Percentiles rank a stretch among this genome's conserved stretches.
Evolutionary conservation across 2,113 vertebrate genomes (phyloP).

Genomic region (Mus spicilegus): DNA sequence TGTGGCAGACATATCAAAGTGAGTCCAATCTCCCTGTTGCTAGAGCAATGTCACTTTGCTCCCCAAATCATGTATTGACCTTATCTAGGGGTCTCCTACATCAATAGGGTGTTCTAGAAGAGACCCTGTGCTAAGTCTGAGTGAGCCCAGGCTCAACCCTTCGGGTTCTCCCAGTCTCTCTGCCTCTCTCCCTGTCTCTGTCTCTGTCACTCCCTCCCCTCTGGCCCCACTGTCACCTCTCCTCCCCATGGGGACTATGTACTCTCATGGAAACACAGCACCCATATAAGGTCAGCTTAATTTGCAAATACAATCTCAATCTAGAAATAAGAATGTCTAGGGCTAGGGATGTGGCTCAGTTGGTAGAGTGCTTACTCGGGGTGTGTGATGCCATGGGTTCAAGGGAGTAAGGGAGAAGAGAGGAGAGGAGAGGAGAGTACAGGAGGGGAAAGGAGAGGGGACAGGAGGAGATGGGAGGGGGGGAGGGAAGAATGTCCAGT

Average conservation of each 20-base stretch:
- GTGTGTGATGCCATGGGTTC: background rate
- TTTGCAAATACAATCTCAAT: background rate
- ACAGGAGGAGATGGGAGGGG: background rate
- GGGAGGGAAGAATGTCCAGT: background rate
- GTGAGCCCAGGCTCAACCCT: background rate
- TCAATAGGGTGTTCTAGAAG: background rate
- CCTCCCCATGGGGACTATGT: background rate
- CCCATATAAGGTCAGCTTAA: background rate
- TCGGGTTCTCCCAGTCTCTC: background rate
- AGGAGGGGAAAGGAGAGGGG: background rate
- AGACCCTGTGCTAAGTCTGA: background rate
- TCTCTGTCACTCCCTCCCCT: background rate
- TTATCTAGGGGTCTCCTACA: background rate
- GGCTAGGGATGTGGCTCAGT: background rate
- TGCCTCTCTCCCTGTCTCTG: background rate
- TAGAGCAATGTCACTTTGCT: background rate
- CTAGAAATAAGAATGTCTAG: background rate
- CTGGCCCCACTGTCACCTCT: no score
- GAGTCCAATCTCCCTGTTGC: background rate
- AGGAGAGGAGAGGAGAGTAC: fast-evolving
- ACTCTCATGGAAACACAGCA: background rate
- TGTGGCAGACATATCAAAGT: background rate
- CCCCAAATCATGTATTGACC: background rate
- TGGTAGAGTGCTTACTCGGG: background rate
- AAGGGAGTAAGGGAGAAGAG: no score